A percentile compares a stretch with the other conserved stretches of the same genome.
Conservation (phyloP, 1,140 invertebrate genomes). For the Lasaia peninsularis region DNA sequence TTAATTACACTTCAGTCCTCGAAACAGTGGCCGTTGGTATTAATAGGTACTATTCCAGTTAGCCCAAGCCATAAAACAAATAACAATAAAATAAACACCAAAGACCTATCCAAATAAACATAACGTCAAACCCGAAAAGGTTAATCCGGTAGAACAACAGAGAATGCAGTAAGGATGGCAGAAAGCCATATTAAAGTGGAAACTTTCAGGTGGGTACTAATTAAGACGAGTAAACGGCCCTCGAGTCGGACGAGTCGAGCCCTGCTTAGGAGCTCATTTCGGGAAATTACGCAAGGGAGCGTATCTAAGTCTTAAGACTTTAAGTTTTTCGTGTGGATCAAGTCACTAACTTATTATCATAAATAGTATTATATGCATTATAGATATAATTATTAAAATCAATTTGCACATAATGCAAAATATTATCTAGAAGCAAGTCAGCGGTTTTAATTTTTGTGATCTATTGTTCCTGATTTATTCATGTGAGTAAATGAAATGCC, state of each 20-base stretch:
- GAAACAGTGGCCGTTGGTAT: not conserved
- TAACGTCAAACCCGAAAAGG: slow-evolving; percentile 15
- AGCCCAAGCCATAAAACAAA: not conserved
- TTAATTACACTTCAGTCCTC: not conserved
- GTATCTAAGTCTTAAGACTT: slow-evolving; percentile 51
- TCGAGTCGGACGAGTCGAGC: slow-evolving; percentile 46
- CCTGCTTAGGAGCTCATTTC: slow-evolving; percentile 62
- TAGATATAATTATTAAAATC: not conserved
- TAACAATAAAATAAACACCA: slow-evolving; percentile 11
- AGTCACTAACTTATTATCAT: slow-evolving; percentile 23
- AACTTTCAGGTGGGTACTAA: slow-evolving; percentile 57
- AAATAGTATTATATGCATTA: too few species aligned
- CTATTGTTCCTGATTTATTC: too few species aligned
- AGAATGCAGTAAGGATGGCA: slow-evolving; percentile 39
- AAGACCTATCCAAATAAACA: slow-evolving; percentile 3
- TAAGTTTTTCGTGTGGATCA: slow-evolving; percentile 31
- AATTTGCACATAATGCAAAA: not conserved
- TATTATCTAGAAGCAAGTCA: too few species aligned
- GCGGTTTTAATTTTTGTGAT: too few species aligned
- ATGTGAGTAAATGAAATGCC: too few species aligned
- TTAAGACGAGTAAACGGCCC: slow-evolving; percentile 39
- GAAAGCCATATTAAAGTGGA: slow-evolving; percentile 37
- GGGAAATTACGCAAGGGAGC: slow-evolving; percentile 59
- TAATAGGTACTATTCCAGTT: not conserved
- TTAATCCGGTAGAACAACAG: slow-evolving; percentile 28